phyloP scores from a whole-genome alignment of 2,113 vertebrate genomes.

The Zosterops hypoxanthus region DNA sequence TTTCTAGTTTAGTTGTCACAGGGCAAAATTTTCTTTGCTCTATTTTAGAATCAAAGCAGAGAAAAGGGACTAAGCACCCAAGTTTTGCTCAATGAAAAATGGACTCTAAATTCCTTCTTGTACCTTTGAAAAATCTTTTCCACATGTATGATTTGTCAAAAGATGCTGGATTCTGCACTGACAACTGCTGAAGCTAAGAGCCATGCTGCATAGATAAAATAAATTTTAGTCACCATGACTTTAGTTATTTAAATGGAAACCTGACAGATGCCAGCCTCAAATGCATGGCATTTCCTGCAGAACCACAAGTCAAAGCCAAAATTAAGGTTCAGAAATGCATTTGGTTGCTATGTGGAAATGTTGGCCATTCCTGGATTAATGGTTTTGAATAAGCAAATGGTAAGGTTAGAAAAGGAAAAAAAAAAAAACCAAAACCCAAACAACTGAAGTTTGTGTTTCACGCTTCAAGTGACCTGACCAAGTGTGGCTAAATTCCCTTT shows the following conservation, averaged over 20 bases:
- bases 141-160: accelerated
- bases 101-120: background rate
- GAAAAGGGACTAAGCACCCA: background rate
- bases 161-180: background rate
- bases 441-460: constrained; percentile 31
- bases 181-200: background rate
- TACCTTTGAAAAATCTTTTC: background rate
- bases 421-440: background rate
- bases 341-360: background rate
- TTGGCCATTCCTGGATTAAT: background rate
- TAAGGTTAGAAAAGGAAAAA: constrained; percentile 6
- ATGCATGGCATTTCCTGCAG: background rate
- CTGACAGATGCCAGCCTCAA: background rate
- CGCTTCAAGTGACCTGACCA: background rate
- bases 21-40: background rate
- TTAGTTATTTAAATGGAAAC: background rate
- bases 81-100: background rate
- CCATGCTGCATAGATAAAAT: background rate
- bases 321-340: background rate
- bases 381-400: constrained; percentile 48
- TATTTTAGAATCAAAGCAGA: background rate
- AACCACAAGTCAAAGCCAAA: background rate
- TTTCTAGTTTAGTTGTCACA: background rate
- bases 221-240: background rate
- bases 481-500: constrained; percentile 52